These are phyloP conservation scores for Meandrusa payeni DNA, from an alignment of 2,888 invertebrate genomes.

Conservation along the genomic window DNA sequence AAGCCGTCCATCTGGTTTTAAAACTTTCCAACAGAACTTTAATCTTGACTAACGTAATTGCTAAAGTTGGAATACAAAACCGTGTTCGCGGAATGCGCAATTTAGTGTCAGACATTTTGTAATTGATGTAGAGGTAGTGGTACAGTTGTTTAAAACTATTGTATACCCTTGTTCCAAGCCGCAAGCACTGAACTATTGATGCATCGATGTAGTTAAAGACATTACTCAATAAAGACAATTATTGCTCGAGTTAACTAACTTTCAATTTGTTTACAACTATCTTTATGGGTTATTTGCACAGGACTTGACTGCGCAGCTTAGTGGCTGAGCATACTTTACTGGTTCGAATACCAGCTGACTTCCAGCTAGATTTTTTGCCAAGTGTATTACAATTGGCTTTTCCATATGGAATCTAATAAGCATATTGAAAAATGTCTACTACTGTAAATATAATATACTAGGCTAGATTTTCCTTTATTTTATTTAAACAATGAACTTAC, in stretches of 20 bases:
- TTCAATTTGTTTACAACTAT: not conserved
- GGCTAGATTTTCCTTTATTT: no score
- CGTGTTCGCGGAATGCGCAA: slow-evolving; percentile 65
- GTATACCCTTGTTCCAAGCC: not conserved
- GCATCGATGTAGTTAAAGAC: slow-evolving; percentile 10
- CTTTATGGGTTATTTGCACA: not conserved
- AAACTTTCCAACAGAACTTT: slow-evolving; percentile 68
- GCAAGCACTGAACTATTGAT: slow-evolving; percentile 2
- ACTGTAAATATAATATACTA: no score
- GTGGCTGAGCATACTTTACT: no score
- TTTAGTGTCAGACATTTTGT: slow-evolving; percentile 64
- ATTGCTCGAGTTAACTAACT: slow-evolving; percentile 4
- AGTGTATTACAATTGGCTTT: no score
- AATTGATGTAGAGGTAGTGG: slow-evolving; percentile 53
- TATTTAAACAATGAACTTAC: no score
- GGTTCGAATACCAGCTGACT: no score
- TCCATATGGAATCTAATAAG: no score
- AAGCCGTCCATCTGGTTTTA: slow-evolving; percentile 66
- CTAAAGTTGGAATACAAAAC: slow-evolving; percentile 73
- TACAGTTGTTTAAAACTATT: slow-evolving; percentile 13
- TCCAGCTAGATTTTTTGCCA: no score
- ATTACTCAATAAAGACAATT: slow-evolving; percentile 2
- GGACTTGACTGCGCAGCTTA: no score
- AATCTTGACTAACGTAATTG: slow-evolving; percentile 76
- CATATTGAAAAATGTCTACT: no score